phyloP scores from a whole-genome alignment of 2,888 invertebrate genomes.

The Parapristionchus giblindavisi region DNA sequence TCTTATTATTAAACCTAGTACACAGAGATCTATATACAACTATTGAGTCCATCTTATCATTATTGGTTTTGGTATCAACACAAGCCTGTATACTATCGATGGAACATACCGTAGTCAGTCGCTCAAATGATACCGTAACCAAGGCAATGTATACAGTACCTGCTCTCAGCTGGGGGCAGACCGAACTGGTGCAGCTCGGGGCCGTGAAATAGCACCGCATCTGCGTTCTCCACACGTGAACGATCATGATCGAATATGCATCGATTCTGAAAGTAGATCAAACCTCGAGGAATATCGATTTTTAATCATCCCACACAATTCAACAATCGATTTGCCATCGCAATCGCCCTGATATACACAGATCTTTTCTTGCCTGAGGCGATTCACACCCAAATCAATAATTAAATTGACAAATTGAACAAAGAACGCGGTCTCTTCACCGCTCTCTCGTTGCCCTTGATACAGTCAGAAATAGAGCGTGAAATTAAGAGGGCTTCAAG shows the following conservation, averaged over 20 bases:
- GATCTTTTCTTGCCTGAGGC: neutral
- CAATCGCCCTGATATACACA: neutral
- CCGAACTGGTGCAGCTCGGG: constrained; percentile 49
- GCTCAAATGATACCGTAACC: no score
- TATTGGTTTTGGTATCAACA: no score
- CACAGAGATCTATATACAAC: no score
- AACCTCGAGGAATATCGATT: no score
- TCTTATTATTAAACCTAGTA: no score
- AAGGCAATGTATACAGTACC: no score
- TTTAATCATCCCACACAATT: no score
- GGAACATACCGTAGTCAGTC: no score
- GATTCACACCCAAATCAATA: neutral
- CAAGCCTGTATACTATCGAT: no score
- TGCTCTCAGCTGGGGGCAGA: constrained; percentile 31
- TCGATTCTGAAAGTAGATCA: constrained; percentile 77
- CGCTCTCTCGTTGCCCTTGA: neutral
- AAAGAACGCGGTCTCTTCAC: neutral
- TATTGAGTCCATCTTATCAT: no score
- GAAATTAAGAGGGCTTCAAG: no score
- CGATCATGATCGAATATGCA: constrained; percentile 75
- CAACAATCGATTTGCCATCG: neutral
- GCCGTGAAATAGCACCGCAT: constrained; percentile 77
- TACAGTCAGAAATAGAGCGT: no score
- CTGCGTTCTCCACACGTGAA: constrained; percentile 73
- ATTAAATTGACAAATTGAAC: neutral